Percentiles rank a stretch among this genome's conserved stretches.
Conservation (phyloP, 2,888 invertebrate species). For the Cyclophora punctaria region DNA sequence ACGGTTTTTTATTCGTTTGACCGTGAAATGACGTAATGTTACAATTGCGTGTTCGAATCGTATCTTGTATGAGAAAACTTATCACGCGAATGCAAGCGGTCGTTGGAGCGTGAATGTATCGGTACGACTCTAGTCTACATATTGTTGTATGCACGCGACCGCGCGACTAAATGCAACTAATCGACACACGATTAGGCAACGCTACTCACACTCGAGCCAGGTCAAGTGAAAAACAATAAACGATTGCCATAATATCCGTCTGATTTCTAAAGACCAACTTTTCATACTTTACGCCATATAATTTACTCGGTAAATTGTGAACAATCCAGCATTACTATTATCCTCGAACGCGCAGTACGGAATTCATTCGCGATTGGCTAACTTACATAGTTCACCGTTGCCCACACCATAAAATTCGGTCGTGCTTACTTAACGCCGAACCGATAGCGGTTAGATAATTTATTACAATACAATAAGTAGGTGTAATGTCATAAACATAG, state of each 20-base stretch:
- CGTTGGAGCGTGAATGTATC: constrained; percentile 19
- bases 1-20: constrained; percentile 20
- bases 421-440: not conserved
- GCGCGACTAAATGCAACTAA: constrained; percentile 29
- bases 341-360: not conserved
- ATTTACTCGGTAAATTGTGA: too few relatives aligned
- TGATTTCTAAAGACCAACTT: constrained; percentile 18
- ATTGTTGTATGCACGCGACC: constrained; percentile 21
- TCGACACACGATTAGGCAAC: constrained; percentile 25
- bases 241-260: constrained; percentile 26
- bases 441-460: not conserved
- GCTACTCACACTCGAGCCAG: constrained; percentile 36
- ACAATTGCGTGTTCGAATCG: constrained; percentile 31
- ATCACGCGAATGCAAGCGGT: constrained; percentile 22
- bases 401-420: not conserved
- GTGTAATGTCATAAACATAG: too few relatives aligned
- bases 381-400: too few relatives aligned
- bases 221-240: constrained; percentile 38
- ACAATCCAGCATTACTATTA: not conserved
- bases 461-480: not conserved
- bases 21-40: constrained; percentile 26
- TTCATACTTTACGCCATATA: too few relatives aligned
- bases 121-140: constrained; percentile 18
- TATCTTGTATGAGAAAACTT: constrained; percentile 29
- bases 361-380: too few relatives aligned